These are phyloP conservation scores for Epinotia nisella DNA, from an alignment of 2,888 invertebrate genomes.

Conservation along the genomic window DNA sequence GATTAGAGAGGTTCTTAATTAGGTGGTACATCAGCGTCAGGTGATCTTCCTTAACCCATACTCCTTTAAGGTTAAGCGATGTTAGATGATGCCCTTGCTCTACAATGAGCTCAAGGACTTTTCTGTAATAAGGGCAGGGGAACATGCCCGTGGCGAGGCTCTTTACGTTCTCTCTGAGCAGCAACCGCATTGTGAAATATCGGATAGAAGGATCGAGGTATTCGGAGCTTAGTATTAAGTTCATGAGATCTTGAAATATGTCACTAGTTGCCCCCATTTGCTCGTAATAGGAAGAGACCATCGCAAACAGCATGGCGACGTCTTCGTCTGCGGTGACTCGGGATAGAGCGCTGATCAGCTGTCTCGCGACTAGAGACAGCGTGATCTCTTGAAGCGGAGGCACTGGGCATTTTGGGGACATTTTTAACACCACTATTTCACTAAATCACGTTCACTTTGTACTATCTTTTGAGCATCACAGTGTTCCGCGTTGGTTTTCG, in stretches of 20 bases:
- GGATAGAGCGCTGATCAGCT: conserved; percentile 86
- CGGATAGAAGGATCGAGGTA: conserved; percentile 88
- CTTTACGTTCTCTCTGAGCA: conserved; percentile 87
- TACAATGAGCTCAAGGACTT: conserved; percentile 87
- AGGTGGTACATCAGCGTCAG: conserved; percentile 86
- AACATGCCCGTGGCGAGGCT: conserved; percentile 88
- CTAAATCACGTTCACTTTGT: conserved; percentile 45
- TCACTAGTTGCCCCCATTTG: conserved; percentile 87
- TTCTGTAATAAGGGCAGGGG: conserved; percentile 88
- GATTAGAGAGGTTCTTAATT: conserved; percentile 84
- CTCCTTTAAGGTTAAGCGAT: conserved; percentile 88
- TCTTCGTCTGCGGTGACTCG: conserved; percentile 86
- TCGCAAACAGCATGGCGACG: conserved; percentile 83
- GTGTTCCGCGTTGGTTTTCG: conserved; percentile 62
- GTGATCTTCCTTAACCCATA: conserved; percentile 89
- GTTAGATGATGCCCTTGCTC: conserved; percentile 87
- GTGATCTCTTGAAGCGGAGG: conserved; percentile 85
- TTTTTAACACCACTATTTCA: conserved; percentile 62
- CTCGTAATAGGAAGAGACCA: conserved; percentile 85
- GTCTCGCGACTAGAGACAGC: conserved; percentile 85
- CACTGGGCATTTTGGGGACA: conserved; percentile 88
- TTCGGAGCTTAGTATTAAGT: conserved; percentile 86
- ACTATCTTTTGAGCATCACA: conserved; percentile 72
- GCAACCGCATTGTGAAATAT: conserved; percentile 86
- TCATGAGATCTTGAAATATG: conserved; percentile 88